A percentile compares a stretch with the other conserved stretches of the same genome.
These are phyloP conservation scores for Paelopatides confundens DNA, from an alignment of 53 echinoderm and acorn worm species.

Conservation along the genomic window DNA sequence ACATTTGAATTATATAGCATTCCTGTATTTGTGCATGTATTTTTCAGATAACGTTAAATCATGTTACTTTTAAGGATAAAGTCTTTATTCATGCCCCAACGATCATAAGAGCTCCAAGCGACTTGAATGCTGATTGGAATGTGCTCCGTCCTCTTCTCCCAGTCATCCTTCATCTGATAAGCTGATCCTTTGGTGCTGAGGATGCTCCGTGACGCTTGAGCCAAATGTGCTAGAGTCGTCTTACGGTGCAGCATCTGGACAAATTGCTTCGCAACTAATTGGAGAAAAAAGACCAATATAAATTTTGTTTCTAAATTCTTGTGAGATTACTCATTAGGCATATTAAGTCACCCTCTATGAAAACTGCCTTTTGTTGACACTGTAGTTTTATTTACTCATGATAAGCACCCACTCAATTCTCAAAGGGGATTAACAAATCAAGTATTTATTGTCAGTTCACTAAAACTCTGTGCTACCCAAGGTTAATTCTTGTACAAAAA, in stretches of 20 bases:
- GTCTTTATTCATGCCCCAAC: neutral
- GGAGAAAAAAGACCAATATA: neutral
- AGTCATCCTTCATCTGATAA: slow-evolving; percentile 78
- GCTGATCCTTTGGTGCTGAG: slow-evolving; percentile 31
- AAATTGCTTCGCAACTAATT: slow-evolving; percentile 79
- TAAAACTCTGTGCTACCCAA: too few species aligned
- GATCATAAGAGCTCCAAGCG: slow-evolving; percentile 70
- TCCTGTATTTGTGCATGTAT: too few species aligned
- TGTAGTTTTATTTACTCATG: neutral
- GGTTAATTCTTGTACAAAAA: too few species aligned
- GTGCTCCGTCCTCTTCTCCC: slow-evolving; percentile 84
- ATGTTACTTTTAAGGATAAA: slow-evolving; percentile 4
- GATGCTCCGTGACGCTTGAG: slow-evolving; percentile 64
- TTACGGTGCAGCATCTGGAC: slow-evolving; percentile 81
- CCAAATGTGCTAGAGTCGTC: slow-evolving; percentile 84
- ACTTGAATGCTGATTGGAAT: slow-evolving; percentile 75
- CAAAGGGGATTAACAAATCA: too few species aligned
- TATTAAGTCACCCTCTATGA: neutral
- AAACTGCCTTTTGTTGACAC: neutral
- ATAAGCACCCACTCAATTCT: neutral
- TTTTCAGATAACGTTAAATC: too few species aligned
- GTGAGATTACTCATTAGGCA: neutral
- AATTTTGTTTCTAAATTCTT: neutral
- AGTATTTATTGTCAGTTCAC: too few species aligned
- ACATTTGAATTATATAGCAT: too few species aligned